These are phyloP conservation scores for Odontamblyopus lacepedii DNA, from an alignment of 2,797 vertebrate genomes.

Conservation along the genomic window DNA sequence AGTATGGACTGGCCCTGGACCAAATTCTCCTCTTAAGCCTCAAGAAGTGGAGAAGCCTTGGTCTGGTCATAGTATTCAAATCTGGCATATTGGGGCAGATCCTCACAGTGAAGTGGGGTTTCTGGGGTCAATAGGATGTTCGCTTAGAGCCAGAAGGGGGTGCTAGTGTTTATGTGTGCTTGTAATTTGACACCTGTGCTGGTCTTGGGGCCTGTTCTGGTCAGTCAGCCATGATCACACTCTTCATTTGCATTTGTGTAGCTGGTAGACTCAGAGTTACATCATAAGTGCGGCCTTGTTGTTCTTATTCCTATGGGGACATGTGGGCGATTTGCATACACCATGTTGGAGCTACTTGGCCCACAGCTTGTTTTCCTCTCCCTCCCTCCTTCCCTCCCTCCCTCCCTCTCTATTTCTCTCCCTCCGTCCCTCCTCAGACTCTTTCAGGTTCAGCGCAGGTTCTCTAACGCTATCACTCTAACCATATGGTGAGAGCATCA, in stretches of 20 bases:
- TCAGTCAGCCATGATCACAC: constrained; percentile 38
- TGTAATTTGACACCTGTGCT: background rate
- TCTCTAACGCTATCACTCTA: constrained; percentile 76
- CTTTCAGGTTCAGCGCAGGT: constrained; percentile 70
- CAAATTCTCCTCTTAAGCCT: background rate
- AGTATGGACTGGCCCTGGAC: background rate
- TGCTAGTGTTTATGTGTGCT: constrained; percentile 7
- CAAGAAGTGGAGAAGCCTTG: background rate
- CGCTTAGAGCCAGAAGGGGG: background rate
- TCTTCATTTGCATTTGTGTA: constrained; percentile 52
- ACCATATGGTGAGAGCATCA: constrained; percentile 79
- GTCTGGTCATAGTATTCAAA: background rate
- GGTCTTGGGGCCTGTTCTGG: constrained; percentile 21
- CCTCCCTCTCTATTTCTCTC: constrained; percentile 3
- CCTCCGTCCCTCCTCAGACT: constrained; percentile 38
- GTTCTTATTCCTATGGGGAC: constrained; percentile 17
- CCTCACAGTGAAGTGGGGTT: background rate
- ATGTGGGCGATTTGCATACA: constrained; percentile 47
- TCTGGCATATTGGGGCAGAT: background rate
- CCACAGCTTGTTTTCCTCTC: constrained; percentile 21
- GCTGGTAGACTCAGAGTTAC: constrained; percentile 29
- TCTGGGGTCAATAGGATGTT: background rate
- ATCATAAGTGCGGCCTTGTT: constrained; percentile 27
- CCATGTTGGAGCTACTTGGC: constrained; percentile 56
- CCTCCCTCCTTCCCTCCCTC: constrained; percentile 25